A percentile compares a stretch with the other conserved stretches of the same genome.
phyloP scores from a whole-genome alignment of 2,797 vertebrate species.

The Hydrolagus colliei region DNA sequence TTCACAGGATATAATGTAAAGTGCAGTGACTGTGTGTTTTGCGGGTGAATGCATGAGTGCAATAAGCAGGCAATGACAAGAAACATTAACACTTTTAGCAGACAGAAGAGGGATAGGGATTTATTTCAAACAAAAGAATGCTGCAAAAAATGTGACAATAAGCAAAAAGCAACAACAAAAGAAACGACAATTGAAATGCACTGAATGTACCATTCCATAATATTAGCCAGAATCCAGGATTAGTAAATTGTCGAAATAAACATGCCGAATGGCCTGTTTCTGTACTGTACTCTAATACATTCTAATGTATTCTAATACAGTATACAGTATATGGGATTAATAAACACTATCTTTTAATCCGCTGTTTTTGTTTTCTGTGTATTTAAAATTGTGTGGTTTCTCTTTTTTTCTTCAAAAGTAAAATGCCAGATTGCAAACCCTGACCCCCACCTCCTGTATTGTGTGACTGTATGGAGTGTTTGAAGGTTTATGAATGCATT shows the following conservation, averaged over 20 bases:
- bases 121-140: neutral
- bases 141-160: neutral
- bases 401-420: neutral
- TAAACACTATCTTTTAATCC: neutral
- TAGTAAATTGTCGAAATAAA: neutral
- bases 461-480: neutral
- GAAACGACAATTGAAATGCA: neutral
- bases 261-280: neutral
- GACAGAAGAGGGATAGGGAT: neutral
- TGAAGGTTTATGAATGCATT: conserved; percentile 41
- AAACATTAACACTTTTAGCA: neutral
- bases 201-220: neutral
- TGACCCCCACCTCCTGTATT: neutral
- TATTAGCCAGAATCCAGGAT: neutral
- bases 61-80: no score
- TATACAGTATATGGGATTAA: neutral
- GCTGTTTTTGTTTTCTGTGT: neutral
- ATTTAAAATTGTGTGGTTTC: neutral
- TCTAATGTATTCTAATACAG: no score
- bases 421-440: neutral
- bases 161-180: neutral
- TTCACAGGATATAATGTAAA: no score
- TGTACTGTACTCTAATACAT: no score
- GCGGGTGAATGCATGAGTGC: no score
- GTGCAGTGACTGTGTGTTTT: no score